Conservation (phyloP, 2,888 invertebrate genomes). For the Globia sparganii region DNA sequence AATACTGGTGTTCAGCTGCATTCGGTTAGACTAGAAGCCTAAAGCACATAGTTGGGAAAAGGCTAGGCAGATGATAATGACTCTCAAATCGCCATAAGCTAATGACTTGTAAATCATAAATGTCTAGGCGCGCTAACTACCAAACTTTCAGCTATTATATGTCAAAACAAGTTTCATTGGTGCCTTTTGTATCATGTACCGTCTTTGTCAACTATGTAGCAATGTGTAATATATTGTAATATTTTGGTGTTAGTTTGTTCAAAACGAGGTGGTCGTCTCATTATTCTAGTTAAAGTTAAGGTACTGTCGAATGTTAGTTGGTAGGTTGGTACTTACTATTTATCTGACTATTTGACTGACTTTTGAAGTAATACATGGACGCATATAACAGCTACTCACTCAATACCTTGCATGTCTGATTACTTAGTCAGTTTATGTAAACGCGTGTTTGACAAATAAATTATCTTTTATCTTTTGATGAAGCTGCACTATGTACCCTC, state of each 20-base stretch:
- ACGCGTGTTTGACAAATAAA: no score
- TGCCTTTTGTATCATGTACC: constrained; percentile 76
- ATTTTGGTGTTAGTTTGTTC: constrained; percentile 41
- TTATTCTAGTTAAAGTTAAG: constrained; percentile 16
- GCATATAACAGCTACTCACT: no score
- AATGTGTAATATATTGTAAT: constrained; percentile 46
- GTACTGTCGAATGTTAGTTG: neutral
- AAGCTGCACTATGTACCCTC: neutral
- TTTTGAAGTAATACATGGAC: neutral
- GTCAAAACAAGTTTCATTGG: constrained; percentile 82
- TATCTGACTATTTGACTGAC: neutral
- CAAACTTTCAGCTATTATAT: constrained; percentile 84
- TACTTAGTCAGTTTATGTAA: no score
- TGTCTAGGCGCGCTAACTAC: constrained; percentile 83
- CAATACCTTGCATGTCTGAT: no score
- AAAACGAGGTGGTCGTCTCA: constrained; percentile 30
- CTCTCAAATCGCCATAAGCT: constrained; percentile 27
- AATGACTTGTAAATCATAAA: constrained; percentile 62
- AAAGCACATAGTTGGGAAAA: no score
- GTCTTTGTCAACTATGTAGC: constrained; percentile 61
- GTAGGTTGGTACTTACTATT: neutral
- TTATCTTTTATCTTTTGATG: no score
- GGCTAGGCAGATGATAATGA: no score
- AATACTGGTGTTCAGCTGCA: no score
- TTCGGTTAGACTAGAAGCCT: no score